Evolutionary conservation across 53 echinoderm and acorn worm species (phyloP).

Genomic region (Zoroaster sp.): DNA sequence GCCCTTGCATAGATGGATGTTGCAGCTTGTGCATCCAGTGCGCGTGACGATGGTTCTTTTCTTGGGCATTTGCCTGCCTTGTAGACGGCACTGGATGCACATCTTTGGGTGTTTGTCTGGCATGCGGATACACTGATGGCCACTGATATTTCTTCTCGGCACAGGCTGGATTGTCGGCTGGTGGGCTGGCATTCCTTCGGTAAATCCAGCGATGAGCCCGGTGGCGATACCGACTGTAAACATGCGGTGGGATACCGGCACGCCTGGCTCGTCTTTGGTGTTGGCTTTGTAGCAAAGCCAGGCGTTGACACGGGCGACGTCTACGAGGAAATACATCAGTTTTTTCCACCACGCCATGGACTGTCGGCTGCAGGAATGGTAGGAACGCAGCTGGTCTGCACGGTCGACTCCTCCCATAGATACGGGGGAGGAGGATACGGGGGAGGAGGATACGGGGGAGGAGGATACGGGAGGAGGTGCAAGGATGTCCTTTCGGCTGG

Average conservation of each 20-base stretch:
- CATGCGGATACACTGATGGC: constrained; percentile 12
- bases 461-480: too few relatives aligned
- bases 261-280: constrained; percentile 16
- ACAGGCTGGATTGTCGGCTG: background rate
- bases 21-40: constrained; percentile 4
- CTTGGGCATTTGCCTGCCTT: background rate
- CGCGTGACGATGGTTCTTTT: background rate
- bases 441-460: too few relatives aligned
- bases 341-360: constrained; percentile 29
- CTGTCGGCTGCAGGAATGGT: too few relatives aligned
- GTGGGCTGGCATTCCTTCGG: constrained; percentile 4
- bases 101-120: background rate
- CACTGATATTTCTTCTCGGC: background rate
- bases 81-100: constrained; percentile 9
- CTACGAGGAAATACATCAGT: constrained; percentile 16
- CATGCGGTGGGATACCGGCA: background rate
- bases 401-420: constrained; percentile 38
- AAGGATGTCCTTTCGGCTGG: too few relatives aligned
- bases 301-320: too few relatives aligned
- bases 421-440: too few relatives aligned
- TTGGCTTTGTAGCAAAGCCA: too few relatives aligned
- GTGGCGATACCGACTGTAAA: constrained; percentile 35
- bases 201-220: constrained; percentile 30
- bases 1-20: constrained; percentile 34
- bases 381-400: constrained; percentile 27